Base-by-base conservation (phyloP, 2,113 vertebrate genomes). In the Dermatemys mawii region DNA sequence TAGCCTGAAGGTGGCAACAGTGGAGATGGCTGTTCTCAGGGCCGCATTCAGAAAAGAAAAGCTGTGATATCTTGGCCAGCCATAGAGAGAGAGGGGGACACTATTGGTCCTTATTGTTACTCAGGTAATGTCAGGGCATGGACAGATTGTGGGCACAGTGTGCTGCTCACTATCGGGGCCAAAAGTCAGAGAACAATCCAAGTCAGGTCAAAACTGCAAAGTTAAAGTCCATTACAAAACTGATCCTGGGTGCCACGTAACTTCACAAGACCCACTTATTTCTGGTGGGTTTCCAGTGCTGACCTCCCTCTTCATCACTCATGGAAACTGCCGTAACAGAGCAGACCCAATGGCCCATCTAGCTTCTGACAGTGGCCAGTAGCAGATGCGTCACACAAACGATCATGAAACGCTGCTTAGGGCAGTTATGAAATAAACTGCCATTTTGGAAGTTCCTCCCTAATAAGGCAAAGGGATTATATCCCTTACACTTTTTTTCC, bases 1-100 rank as follows among this genome's bases (percentile, higher is more conserved):
- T 1, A 22, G n/a, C 41, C 73, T 21, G 22, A 38, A 84, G 73
- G 49, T 3, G 48, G 57, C n/a, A 60, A 14, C 22, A n/a, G 46
- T 49, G 44, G 0, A 44, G 83, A 24, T 0, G 12, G 60, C 19
- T 48, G 51, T 4, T 27, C 32, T 0, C 1, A 48, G 46, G 51
- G 63, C 63, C 29, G 5, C 3, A n/a, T 50, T 70, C 1, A 2
- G 81, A 78, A 80, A 44, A 7, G 41, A 50, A 50, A 41, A 51
- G 8, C 9, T 32, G 38, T 5, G 41, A 22, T 22, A 38, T 41
- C 38, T 49, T 5, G 4, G 41, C 24, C 11, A 38, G 55, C 78
- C 27, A 14, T 50, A 5, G 57, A 3, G 44, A 60, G 27, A 24
- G 17, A 44, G 0, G 5, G 5, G 5, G 5, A 21, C 81, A 27